These are phyloP conservation scores for Mylabris phalerata DNA, from an alignment of 1,140 invertebrate species.

Conservation along the genomic window DNA sequence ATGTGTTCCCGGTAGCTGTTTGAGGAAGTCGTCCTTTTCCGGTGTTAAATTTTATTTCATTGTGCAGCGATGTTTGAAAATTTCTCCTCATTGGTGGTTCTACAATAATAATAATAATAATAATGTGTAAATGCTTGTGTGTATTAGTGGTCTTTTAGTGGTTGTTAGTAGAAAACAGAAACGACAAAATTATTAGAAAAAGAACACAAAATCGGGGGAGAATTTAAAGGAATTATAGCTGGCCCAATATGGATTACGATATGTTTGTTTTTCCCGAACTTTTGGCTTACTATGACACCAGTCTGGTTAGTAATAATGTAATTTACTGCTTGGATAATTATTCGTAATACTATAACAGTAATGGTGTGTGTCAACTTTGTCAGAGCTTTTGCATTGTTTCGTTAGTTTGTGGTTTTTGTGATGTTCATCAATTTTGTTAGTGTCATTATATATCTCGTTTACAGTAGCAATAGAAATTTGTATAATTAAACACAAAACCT, in stretches of 20 bases:
- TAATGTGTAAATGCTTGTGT: neutral
- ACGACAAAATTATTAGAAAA: too few species aligned
- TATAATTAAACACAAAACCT: slow-evolving; percentile 2
- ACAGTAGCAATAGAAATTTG: slow-evolving; percentile 3
- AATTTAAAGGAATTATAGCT: too few species aligned
- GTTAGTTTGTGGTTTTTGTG: slow-evolving; percentile 16
- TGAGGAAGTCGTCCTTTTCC: slow-evolving; percentile 1
- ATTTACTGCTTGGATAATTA: slow-evolving; percentile 8
- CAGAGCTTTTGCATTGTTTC: slow-evolving; percentile 12
- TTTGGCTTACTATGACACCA: slow-evolving; percentile 37
- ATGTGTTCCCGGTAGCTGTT: slow-evolving; percentile 7
- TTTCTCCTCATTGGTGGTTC: neutral
- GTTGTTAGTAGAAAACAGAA: too few species aligned
- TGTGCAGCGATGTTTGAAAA: neutral
- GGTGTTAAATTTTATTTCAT: neutral
- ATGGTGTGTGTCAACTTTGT: too few species aligned
- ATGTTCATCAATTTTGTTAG: slow-evolving; percentile 13
- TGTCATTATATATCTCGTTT: slow-evolving; percentile 13
- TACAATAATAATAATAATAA: neutral
- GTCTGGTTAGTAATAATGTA: slow-evolving; percentile 30
- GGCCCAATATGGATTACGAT: slow-evolving; percentile 38
- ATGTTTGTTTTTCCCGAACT: slow-evolving; percentile 40
- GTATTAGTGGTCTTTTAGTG: too few species aligned
- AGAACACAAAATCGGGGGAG: too few species aligned
- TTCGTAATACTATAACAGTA: neutral